These are phyloP conservation scores for Leucozona laternaria DNA, from an alignment of 2,888 invertebrate genomes.

Conservation along the genomic window DNA sequence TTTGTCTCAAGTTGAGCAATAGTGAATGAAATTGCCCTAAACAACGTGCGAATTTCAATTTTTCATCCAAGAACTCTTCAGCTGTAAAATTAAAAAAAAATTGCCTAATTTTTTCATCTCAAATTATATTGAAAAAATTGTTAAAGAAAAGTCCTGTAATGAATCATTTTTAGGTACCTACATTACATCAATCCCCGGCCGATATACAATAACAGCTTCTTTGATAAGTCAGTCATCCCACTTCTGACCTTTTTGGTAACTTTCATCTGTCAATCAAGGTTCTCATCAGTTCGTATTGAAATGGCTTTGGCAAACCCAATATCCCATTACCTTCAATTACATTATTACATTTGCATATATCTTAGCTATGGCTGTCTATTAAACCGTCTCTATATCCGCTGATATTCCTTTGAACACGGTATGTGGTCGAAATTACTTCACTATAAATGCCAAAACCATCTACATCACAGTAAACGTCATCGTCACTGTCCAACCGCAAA, in stretches of 20 bases:
- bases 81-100: too few relatives aligned
- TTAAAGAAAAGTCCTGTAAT: too few relatives aligned
- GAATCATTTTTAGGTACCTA: too few relatives aligned
- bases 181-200: too few relatives aligned
- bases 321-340: neutral
- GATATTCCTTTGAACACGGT: slow-evolving; percentile 47
- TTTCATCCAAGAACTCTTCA: too few relatives aligned
- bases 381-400: neutral
- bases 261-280: neutral
- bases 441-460: slow-evolving; percentile 54
- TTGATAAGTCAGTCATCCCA: neutral
- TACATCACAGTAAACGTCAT: neutral
- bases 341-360: neutral
- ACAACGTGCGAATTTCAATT: too few relatives aligned
- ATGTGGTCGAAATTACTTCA: slow-evolving; percentile 54
- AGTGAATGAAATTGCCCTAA: too few relatives aligned
- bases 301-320: neutral
- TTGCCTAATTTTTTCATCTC: too few relatives aligned
- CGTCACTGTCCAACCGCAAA: slow-evolving; percentile 45
- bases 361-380: neutral
- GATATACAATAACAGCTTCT: neutral
- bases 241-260: neutral
- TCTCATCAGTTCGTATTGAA: neutral
- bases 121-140: too few relatives aligned
- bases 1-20: too few relatives aligned